Conservation (phyloP, 2,888 invertebrate genomes). For the Cantharis nigra region DNA sequence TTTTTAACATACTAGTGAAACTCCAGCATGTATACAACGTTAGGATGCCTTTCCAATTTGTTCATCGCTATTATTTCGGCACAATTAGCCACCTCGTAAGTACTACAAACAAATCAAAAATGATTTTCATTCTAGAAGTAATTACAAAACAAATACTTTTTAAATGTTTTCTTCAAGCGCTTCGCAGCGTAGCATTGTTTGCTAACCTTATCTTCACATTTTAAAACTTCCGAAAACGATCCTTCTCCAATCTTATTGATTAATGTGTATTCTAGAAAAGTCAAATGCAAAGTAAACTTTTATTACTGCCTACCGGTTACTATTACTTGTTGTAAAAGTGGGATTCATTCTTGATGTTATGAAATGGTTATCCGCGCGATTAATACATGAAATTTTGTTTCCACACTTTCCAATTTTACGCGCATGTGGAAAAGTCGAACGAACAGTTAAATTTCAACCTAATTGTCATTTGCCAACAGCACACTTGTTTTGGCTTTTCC, state of each 20-base stretch:
- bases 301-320: not conserved
- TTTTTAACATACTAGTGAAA: conserved; percentile 63
- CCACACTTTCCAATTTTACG: not conserved
- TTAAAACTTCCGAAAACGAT: conserved; percentile 70
- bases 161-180: conserved; percentile 64
- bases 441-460: not conserved
- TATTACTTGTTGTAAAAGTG: conserved; percentile 17
- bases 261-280: conserved; percentile 63
- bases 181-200: conserved; percentile 66
- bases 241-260: conserved; percentile 71
- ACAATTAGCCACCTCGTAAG: conserved; percentile 57
- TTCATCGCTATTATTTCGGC: conserved; percentile 66
- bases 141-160: conserved; percentile 53
- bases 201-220: conserved; percentile 64
- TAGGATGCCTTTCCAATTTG: conserved; percentile 63
- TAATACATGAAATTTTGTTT: not conserved
- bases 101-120: conserved; percentile 44
- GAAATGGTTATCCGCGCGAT: not conserved
- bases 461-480: not conserved
- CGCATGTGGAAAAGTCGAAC: not conserved
- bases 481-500: not conserved
- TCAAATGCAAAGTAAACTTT: not conserved
- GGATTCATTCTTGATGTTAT: conserved; percentile 9
- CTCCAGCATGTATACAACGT: conserved; percentile 66
- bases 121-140: not conserved